A percentile compares a stretch with the other conserved stretches of the same genome.
Conservation (phyloP, 2,888 invertebrate genomes). For the Petrolisthes manimaculis region DNA sequence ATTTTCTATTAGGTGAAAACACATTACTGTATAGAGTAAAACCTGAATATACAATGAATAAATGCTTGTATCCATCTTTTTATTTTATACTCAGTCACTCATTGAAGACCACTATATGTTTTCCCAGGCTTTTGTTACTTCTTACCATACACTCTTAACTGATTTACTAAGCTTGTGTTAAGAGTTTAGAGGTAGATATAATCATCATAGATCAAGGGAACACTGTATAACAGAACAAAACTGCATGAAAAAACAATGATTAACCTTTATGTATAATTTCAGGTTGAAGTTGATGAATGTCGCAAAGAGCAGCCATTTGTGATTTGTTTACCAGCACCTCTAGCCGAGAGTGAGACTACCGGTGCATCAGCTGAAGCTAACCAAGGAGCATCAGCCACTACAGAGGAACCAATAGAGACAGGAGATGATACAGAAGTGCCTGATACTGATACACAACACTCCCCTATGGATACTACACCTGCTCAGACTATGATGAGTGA, state of each 20-base stretch:
- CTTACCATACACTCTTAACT: too few species aligned
- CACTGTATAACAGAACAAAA: too few species aligned
- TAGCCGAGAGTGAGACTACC: slow-evolving; percentile 34
- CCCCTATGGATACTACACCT: slow-evolving; percentile 49
- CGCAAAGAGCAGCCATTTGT: slow-evolving; percentile 83
- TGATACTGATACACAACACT: slow-evolving; percentile 47
- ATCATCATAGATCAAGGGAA: too few species aligned
- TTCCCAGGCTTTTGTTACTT: too few species aligned
- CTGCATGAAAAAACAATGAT: too few species aligned
- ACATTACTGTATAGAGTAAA: not conserved
- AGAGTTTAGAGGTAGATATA: too few species aligned
- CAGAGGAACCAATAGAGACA: slow-evolving; percentile 34
- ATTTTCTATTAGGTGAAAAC: not conserved
- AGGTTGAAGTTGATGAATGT: slow-evolving; percentile 83
- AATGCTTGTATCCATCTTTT: too few species aligned
- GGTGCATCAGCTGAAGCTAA: slow-evolving; percentile 30
- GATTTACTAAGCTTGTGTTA: too few species aligned
- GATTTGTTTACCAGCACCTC: slow-evolving; percentile 69
- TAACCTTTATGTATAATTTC: slow-evolving; percentile 50
- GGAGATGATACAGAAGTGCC: slow-evolving; percentile 47
- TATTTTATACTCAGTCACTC: too few species aligned
- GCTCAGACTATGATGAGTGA: slow-evolving; percentile 22
- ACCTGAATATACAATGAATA: too few species aligned
- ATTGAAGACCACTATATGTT: too few species aligned
- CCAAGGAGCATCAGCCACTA: slow-evolving; percentile 36